Base-by-base conservation (phyloP, 2,888 invertebrate genomes). In the Opisthograptis luteolata region DNA sequence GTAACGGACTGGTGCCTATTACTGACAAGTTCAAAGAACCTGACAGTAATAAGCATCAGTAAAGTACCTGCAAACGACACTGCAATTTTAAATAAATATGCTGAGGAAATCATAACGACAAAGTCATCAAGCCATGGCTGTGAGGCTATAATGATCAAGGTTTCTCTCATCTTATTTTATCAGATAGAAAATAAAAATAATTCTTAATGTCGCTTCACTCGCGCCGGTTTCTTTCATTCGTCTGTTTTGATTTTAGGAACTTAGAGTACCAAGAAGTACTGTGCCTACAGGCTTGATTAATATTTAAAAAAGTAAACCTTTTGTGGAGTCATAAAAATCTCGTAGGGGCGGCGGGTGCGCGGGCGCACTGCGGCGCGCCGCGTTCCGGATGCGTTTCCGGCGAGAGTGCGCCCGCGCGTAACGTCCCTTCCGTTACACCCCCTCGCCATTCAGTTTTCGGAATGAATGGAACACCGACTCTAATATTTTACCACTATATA, bases 311-410 rank as follows among this genome's bases (percentile, higher is more conserved):
- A n/a, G n/a, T n/a, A n/a, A n/a, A n/a, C n/a, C n/a, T 49, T 51
- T 54, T 56, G 51, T 53, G 45, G 47, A 45, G 44, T 47, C 37
- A 39, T 50, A 36, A 48, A 17, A 27, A 39, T 37, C 28, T 14
- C 34, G 72, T 66, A 67, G 70, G 79, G 80, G 79, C 75, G 77
- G 76, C 46, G 25, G 28, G 31, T 17, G 62, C 68, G 73, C 79
- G 67, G 80, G 77, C 79, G 73, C 63, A 59, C 65, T 76, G 81
- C 70, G 83, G 79, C 81, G 76, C 70, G 79, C 83, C 83, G 73
- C 86, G 85, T 85, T 85, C 89, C 88, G 89, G 89, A 88, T 84
- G 87, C 79, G 70, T 79, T 80, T 89, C 89, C 89, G 89, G 81
- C 73, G 78, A 70, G 74, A 74, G 81, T 72, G 85, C 83, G 79